Percentiles rank a stretch among this genome's conserved stretches.
These are phyloP conservation scores for Ormyrus thymus DNA, from an alignment of 2,888 invertebrate genomes.

Conservation along the genomic window DNA sequence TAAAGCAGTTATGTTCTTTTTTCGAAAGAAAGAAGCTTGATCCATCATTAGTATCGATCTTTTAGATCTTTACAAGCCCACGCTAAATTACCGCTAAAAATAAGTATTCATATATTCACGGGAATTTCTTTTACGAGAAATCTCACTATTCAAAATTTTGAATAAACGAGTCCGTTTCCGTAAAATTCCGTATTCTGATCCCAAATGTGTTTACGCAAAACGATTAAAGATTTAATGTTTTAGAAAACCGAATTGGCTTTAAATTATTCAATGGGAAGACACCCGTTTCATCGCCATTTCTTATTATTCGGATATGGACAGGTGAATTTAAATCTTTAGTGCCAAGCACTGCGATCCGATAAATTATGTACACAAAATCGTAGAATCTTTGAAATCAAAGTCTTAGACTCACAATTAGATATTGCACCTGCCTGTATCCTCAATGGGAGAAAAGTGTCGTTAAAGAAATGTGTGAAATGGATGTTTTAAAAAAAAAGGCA, in stretches of 20 bases:
- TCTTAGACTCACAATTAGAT: slow-evolving; percentile 34
- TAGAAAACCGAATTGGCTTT: slow-evolving; percentile 31
- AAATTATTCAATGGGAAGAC: slow-evolving; percentile 49
- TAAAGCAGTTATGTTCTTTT: slow-evolving; percentile 27
- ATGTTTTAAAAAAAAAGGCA: slow-evolving; percentile 19
- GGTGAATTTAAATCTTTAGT: slow-evolving; percentile 43
- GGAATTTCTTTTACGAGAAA: slow-evolving; percentile 26
- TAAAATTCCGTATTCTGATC: slow-evolving; percentile 10
- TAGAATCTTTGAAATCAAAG: slow-evolving; percentile 27
- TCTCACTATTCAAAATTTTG: slow-evolving; percentile 17
- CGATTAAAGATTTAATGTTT: slow-evolving; percentile 8
- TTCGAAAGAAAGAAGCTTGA: slow-evolving; percentile 30
- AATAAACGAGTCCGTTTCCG: not conserved
- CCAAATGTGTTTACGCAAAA: slow-evolving; percentile 21
- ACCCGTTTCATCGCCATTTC: slow-evolving; percentile 55
- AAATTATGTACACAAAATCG: slow-evolving; percentile 51
- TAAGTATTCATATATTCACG: not conserved
- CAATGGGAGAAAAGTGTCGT: slow-evolving; percentile 48
- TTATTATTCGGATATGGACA: slow-evolving; percentile 55
- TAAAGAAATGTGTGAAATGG: slow-evolving; percentile 20
- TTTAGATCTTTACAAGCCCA: slow-evolving; percentile 29
- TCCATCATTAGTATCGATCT: slow-evolving; percentile 39
- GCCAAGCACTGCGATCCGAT: slow-evolving; percentile 21
- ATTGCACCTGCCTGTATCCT: slow-evolving; percentile 56
- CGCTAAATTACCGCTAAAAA: slow-evolving; percentile 27